phyloP scores from a whole-genome alignment of 2,797 vertebrate species.

The Helarctos malayanus region DNA sequence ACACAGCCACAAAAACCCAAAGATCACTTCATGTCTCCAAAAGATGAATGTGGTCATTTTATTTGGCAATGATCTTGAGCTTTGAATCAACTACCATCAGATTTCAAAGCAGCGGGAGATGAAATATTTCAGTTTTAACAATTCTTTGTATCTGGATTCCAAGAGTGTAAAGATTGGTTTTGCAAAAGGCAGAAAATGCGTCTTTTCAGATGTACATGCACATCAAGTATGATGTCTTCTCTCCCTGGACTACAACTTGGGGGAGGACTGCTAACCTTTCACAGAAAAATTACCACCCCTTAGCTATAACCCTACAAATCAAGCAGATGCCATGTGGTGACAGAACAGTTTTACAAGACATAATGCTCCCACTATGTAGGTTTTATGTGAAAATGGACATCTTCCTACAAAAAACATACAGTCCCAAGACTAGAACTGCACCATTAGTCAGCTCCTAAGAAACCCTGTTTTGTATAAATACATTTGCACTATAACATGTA shows the following conservation, averaged over 20 bases:
- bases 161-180: neutral
- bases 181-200: constrained; percentile 34
- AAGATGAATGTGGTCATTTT: constrained; percentile 49
- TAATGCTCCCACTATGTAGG: neutral
- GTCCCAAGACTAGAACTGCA: neutral
- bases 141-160: constrained; percentile 38
- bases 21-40: constrained; percentile 47
- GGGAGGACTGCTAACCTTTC: neutral
- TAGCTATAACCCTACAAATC: neutral
- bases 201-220: neutral
- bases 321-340: constrained; percentile 7
- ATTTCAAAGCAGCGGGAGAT: constrained; percentile 20
- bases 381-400: constrained; percentile 46
- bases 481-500: neutral
- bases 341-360: constrained; percentile 37
- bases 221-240: neutral
- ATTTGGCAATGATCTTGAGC: neutral
- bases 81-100: constrained; percentile 24
- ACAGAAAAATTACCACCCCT: neutral
- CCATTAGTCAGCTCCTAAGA: constrained; percentile 42
- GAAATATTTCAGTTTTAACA: constrained; percentile 22
- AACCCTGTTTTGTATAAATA: constrained; percentile 25
- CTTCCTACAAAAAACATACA: constrained; percentile 55
- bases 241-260: neutral
- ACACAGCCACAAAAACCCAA: constrained; percentile 54